Evolutionary conservation across 2,888 invertebrate species (phyloP), one percentile per base, ranked within the genome.

Genomic region (Chironomus riparius): DNA sequence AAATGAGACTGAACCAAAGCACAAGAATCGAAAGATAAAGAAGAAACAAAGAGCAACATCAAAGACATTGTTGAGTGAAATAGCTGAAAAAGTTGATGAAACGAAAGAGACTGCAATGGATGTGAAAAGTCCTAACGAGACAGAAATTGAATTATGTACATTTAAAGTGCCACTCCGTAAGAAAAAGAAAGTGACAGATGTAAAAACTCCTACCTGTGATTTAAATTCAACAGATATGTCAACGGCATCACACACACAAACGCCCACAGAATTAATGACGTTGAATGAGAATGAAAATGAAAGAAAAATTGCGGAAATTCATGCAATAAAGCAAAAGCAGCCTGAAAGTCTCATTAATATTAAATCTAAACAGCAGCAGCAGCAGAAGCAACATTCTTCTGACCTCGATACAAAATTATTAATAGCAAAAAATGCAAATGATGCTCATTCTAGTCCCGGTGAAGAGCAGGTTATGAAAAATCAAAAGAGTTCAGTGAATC

Each of bases 11-110:
- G 47, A 77, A 12, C 77, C 71, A 78, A 73, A 76, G 76, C 68
- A 69, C 76, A 78, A 77, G 79, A 77, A 78, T 80, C 79, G 80
- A 77, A 78, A 79, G 76, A 79, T 81, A 77, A 79, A 80, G 78
- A 79, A 78, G 81, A 76, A 83, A 81, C 38, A 38, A 10, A 77
- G 77, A 77, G 76, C 78, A 70, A 74, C 81, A 80, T 79, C 77
- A 78, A 77, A 79, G 81, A 79, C 78, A 76, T 78, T 38, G 38
- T 38, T 38, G 38, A 38, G 38, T 38, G 38, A 38, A 38, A 38
- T 38, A 38, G 10, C 38, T 21, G 21, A 15, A 22, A 68, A 21
- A 22, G 22, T 21, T 68, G 68, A 21, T 13, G 24, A 68, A 68
- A 21, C 24, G 7, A 68, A 21, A 68, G 76, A 62, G 72, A 72